Evolutionary conservation across 92 coral and sea anemone species (phyloP), one percentile per base, ranked within the genome.

Genomic region (Palythoa grandis): DNA sequence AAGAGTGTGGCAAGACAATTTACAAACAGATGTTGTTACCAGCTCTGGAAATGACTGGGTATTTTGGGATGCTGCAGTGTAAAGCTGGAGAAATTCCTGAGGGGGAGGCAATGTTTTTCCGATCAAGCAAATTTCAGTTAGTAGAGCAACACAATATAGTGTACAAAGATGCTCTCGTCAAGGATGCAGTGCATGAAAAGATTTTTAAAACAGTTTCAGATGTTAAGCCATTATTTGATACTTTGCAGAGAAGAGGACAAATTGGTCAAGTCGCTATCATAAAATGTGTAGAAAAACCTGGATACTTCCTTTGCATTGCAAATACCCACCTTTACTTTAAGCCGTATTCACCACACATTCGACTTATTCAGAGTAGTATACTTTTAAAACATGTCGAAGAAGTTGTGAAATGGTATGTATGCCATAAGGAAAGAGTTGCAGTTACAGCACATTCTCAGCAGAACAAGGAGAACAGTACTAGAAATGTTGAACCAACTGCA

Each of bases 11-110:
- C 25, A 70, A 76, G 56, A 92, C 91, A 53, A 17, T 93, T 17
- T 97, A 87, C 53, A 24, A 92, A 57, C 71, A 88, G 52, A 90
- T 87, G 83, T 73, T 97, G 25, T 43, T 65, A n/a, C 98, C 95
- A 78, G 94, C 94, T 5, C 82, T 97, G 65, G 91, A 91, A 78
- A 86, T 89, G 76, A 80, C 77, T 37, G 98, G 99, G 7, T 97
- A 88, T 78, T 86, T 75, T 71, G 94, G 99, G 0, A 57, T 93
- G 53, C 72, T 94, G 65, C 89, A 88, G 56, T 92, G 96, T 79
- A 97, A 97, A 89, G 88, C 91, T 23, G 99, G 97, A 73, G 94
- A 90, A 47, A 87, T 95, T 74, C 95, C 98, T 17, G 99, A 97
- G 78, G 99, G 99, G 14, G 99, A 93, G 72, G 98, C 98, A 13